Conservation (phyloP, 2,888 invertebrate species). For the Drosophila quinaria region DNA sequence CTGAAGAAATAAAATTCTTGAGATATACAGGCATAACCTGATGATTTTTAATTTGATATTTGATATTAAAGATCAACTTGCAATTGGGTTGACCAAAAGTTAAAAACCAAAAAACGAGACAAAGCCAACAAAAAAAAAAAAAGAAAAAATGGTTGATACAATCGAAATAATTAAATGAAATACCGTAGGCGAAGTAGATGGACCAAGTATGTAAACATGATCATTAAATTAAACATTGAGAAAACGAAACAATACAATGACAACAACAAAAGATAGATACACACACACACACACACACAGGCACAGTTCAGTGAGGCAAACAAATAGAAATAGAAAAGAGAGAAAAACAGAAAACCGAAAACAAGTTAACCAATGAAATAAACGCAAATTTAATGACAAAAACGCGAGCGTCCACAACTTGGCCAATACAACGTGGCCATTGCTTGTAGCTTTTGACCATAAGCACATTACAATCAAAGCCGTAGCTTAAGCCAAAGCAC, state of each 20-base stretch:
- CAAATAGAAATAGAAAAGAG: conserved; percentile 55
- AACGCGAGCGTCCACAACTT: conserved; percentile 66
- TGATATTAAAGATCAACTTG: not conserved
- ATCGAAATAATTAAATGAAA: conserved; percentile 55
- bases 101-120: not conserved
- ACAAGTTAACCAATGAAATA: conserved; percentile 81
- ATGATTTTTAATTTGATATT: not conserved
- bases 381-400: conserved; percentile 82
- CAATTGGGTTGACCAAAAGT: conserved; percentile 31
- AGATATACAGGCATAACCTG: not conserved
- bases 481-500: conserved; percentile 23
- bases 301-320: conserved; percentile 26
- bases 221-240: conserved; percentile 70
- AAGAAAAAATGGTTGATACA: conserved; percentile 24
- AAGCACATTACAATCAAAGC: conserved; percentile 55
- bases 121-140: not conserved
- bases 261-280: conserved; percentile 21
- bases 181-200: conserved; percentile 68
- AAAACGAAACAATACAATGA: conserved; percentile 57
- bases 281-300: conserved; percentile 25
- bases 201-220: conserved; percentile 74
- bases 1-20: not conserved
- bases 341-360: conserved; percentile 58
- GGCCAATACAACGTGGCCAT: conserved; percentile 77
- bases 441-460: conserved; percentile 41